Conservation (phyloP, 2,888 invertebrate genomes). For the Pimpla rufipes region DNA sequence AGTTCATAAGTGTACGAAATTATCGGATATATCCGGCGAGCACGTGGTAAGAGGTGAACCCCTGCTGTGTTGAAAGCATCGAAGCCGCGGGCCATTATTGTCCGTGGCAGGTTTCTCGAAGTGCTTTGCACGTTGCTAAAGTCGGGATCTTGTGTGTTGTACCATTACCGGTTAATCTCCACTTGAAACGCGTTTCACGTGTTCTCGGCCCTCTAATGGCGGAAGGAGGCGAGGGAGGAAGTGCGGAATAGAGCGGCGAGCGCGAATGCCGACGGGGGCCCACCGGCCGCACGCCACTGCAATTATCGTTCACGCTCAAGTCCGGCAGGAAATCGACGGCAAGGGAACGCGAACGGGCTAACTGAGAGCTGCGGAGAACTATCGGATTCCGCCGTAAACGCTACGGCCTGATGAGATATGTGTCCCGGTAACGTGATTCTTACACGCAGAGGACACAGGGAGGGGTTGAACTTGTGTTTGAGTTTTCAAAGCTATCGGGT, state of each 20-base stretch:
- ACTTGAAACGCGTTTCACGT: constrained; percentile 64
- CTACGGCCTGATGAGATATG: constrained; percentile 14
- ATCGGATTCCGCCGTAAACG: constrained; percentile 20
- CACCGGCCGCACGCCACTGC: constrained; percentile 33
- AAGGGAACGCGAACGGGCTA: constrained; percentile 40
- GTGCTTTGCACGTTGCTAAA: constrained; percentile 52
- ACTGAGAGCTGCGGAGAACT: constrained; percentile 34
- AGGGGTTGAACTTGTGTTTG: background rate
- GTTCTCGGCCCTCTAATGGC: constrained; percentile 14
- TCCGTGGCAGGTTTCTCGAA: constrained; percentile 47
- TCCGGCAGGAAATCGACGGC: constrained; percentile 58
- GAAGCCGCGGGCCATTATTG: constrained; percentile 37
- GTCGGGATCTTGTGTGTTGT: constrained; percentile 48
- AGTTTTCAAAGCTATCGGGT: background rate
- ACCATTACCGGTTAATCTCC: constrained; percentile 63
- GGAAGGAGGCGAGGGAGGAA: constrained; percentile 19
- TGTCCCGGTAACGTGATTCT: background rate
- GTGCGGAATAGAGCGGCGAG: constrained; percentile 11
- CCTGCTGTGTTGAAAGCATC: constrained; percentile 25
- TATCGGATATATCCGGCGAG: constrained; percentile 1
- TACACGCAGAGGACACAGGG: background rate
- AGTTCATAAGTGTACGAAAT: constrained; percentile 15
- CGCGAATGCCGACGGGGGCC: constrained; percentile 11
- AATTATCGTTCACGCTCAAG: constrained; percentile 54
- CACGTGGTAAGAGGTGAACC: background rate